A percentile compares a stretch with the other conserved stretches of the same genome.
These are phyloP conservation scores for Choloepus didactylus DNA, from an alignment of 2,797 vertebrate genomes.

Conservation along the genomic window DNA sequence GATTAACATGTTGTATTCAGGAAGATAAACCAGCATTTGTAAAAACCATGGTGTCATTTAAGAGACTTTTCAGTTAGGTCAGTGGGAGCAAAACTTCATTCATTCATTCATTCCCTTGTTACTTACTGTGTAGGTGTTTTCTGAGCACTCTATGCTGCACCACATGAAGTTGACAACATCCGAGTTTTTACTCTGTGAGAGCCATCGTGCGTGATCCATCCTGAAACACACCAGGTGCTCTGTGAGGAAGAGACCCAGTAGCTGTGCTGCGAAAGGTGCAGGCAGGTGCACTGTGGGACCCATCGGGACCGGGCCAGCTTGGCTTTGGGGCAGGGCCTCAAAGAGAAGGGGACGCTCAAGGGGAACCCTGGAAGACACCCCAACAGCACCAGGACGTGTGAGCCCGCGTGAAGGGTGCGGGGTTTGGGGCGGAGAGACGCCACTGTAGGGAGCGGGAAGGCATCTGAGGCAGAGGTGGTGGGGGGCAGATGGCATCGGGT, in stretches of 20 bases:
- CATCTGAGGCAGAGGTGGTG: too few species aligned
- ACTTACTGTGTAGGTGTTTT: neutral
- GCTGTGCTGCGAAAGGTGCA: neutral
- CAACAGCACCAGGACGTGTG: too few species aligned
- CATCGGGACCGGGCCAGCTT: neutral
- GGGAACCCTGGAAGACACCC: neutral
- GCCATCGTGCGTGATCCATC: neutral
- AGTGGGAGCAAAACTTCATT: neutral
- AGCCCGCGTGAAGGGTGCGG: too few species aligned
- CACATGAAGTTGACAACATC: neutral
- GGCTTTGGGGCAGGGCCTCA: neutral
- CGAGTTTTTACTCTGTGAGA: neutral
- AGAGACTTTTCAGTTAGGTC: neutral
- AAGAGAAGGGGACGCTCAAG: neutral
- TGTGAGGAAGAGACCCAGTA: too few species aligned
- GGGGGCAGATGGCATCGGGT: too few species aligned
- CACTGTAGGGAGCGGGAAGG: too few species aligned
- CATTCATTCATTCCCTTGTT: neutral
- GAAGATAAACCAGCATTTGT: neutral
- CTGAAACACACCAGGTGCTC: too few species aligned
- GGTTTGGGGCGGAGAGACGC: too few species aligned
- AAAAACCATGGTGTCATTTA: conserved; percentile 1
- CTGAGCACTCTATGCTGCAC: neutral
- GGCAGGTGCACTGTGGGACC: too few species aligned
- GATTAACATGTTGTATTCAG: neutral